Percentiles rank a stretch among this genome's conserved stretches.
phyloP scores from a whole-genome alignment of 2,888 invertebrate genomes.

The Drosophila villosipedis region DNA sequence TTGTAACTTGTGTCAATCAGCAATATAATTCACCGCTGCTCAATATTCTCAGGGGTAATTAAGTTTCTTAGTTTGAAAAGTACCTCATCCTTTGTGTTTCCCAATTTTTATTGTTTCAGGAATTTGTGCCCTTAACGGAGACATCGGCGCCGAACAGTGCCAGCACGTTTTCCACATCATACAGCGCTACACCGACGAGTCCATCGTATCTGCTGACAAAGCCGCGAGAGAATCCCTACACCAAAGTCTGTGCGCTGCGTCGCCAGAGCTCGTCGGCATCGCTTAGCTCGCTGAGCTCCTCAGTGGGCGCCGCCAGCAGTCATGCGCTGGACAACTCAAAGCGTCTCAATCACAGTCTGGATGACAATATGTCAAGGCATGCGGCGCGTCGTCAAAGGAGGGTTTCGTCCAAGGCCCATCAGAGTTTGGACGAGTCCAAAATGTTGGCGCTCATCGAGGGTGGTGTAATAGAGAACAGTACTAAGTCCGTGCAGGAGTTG shows the following conservation, averaged over 20 bases:
- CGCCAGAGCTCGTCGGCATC: conserved; percentile 94
- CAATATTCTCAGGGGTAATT: not conserved
- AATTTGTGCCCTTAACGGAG: conserved; percentile 79
- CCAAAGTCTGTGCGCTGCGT: conserved; percentile 94
- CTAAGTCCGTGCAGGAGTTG: conserved; percentile 34
- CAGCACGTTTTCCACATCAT: conserved; percentile 78
- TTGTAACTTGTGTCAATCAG: no score
- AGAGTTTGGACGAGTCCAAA: conserved; percentile 89
- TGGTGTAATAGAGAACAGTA: conserved; percentile 51
- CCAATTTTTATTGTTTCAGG: conserved; percentile 44
- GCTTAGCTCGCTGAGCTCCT: conserved; percentile 86
- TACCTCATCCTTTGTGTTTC: not conserved
- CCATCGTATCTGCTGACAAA: conserved; percentile 89
- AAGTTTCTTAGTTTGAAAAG: not conserved
- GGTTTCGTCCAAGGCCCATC: conserved; percentile 88
- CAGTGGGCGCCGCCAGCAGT: conserved; percentile 62
- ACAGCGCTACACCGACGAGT: conserved; percentile 88
- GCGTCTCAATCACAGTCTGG: conserved; percentile 91
- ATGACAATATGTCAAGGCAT: conserved; percentile 87
- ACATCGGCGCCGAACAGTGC: conserved; percentile 69
- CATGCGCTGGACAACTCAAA: conserved; percentile 86
- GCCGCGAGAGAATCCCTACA: conserved; percentile 93
- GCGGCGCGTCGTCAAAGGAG: conserved; percentile 65
- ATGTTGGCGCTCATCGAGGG: conserved; percentile 83
- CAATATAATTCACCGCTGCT: not conserved